Conservation (phyloP, 2,113 vertebrate genomes). For the Rhinolophus sinicus region DNA sequence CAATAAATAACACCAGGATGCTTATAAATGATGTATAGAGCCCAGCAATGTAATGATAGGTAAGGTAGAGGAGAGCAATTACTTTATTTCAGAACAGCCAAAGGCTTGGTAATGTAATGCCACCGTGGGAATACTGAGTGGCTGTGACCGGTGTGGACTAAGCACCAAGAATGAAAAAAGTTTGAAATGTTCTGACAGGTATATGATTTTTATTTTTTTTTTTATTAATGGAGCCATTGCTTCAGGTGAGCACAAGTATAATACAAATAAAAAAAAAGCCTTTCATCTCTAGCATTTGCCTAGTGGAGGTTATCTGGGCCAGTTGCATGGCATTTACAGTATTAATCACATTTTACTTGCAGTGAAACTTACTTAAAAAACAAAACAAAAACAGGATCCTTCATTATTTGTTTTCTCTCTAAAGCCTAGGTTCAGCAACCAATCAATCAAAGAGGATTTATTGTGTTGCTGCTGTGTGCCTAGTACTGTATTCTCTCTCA, state of each 20-base stretch:
- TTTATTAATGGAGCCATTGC: background rate
- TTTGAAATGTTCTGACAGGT: background rate
- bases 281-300: background rate
- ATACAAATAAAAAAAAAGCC: background rate
- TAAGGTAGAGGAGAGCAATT: slow-evolving; percentile 11
- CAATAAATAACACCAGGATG: slow-evolving; percentile 41
- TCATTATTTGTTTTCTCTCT: slow-evolving; percentile 19
- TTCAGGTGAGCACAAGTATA: background rate
- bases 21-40: slow-evolving; percentile 65
- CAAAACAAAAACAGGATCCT: background rate
- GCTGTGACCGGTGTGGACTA: background rate
- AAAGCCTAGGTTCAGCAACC: background rate
- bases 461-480: background rate
- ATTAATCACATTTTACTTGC: background rate
- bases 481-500: background rate
- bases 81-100: slow-evolving; percentile 53
- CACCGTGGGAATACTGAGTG: background rate
- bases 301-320: background rate
- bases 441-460: background rate
- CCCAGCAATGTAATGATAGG: slow-evolving; percentile 4
- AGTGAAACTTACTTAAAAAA: background rate
- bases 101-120: background rate
- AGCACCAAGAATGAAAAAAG: background rate
- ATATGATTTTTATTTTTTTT: background rate
- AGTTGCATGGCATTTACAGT: background rate